Base-by-base conservation (phyloP, 2,888 invertebrate genomes). In the Clivina fossor region DNA sequence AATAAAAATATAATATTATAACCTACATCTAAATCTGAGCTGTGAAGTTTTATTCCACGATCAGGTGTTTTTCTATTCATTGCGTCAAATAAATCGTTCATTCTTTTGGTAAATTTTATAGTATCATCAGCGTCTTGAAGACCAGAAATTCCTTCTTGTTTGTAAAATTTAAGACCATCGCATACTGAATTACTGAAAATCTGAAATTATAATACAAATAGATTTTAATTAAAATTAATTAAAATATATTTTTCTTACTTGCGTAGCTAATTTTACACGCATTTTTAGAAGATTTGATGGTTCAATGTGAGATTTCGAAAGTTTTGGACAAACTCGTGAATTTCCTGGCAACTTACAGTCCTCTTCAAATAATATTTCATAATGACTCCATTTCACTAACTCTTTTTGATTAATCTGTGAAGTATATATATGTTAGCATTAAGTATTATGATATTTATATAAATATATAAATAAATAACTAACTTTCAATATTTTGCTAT, bases 261-360 rank as follows among this genome's bases (percentile, higher is more conserved):
- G 55, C 30, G 55, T 47, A 37, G 57, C 57, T 28, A 59, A 47
- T 24, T 37, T 44, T 7, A 62, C 62, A 48, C 58, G 35, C 60
- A 60, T 60, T 43, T 58, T 58, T 18, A 51, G 35, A 24, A 51
- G 48, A 44, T 54, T 58, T 20, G 24, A 43, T 13, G 51, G 56
- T 3, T 56, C 11, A 2, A 60, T 38, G 15, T 60, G 57, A 19
- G 50, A 26, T 13, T 18, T 26, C 2, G 61, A 32, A 26, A 59
- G 32, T 40, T 56, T 59, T n/a, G 44, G 58, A 30, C 61, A 59
- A 11, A 44, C 37, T 15, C 56, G 43, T 30, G 40, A 47, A 33
- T 57, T 51, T 19, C 50, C 54, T 13, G 58, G 56, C 8, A 57
- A 18, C 20, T 47, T 55, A 18, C 19, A 18, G 33, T 57, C 55